Evolutionary conservation across 2,888 invertebrate genomes (phyloP), one percentile per base, ranked within the genome.

Genomic region (Leptopterna dolabrata): DNA sequence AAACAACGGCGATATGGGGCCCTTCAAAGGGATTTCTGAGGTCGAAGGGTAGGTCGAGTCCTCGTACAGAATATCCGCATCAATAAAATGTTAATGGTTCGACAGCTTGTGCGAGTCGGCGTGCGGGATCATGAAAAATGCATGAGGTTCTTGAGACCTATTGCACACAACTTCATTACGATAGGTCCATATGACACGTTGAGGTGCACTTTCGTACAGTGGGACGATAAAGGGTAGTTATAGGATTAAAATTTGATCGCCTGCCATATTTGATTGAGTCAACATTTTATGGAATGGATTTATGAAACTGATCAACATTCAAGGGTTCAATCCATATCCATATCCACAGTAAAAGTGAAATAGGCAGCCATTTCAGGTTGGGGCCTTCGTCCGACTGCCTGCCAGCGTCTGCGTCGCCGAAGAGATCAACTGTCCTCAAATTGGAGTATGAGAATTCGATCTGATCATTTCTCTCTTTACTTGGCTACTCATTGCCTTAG

Each of bases 61-160:
- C 41, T 14, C 45, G 45, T 27, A 78, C 14, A 45, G 78, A 78
- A 78, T 78, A 78, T 78, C 78, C 73, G 55, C 55, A 51, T 81
- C 81, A 81, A 81, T 81, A 81, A 78, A 81, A 81, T 81, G 81
- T 81, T 81, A 81, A 55, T 81, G 55, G 81, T 81, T 55, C 81
- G 27, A 81, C 81, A 81, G 81, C 63, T 78, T 78, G 78, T 45
- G 30, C 51, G 81, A 19, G 51, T 81, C 47, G 19, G 9, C 76
- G 45, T 51, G 41, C 27, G 45, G 51, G 51, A n/a, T 27, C 63
- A 55, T 55, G 81, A 6, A 30, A 55, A 81, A 81, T 81, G 51
- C 81, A 81, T 81, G 81, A 51, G 55, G n/a, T 45, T 16, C 24
- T 24, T 24, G 63, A 63, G 63, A 13, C 7, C 55, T 16, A 19